Evolutionary conservation across 2,113 vertebrate genomes (phyloP), one percentile per base, ranked within the genome.

Genomic region (Orthonyx spaldingii): DNA sequence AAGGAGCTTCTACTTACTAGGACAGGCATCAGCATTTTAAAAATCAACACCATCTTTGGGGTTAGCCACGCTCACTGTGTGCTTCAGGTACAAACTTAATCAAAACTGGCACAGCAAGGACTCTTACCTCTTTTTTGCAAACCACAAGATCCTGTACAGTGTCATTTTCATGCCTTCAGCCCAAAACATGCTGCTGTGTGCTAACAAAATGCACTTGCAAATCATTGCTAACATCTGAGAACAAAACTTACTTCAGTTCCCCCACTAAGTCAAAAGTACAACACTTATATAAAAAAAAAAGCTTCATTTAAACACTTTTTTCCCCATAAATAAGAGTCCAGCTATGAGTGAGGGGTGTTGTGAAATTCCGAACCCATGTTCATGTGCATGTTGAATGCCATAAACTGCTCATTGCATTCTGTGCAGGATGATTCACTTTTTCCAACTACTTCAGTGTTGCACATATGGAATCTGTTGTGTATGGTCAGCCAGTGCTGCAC

Each of bases 401-500:
- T 83, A 24, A 94, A 60, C 57, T 85, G 30, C 55, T 80, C 87
- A 35, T 83, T 13, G 11, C 75, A 30, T 94, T 92, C 94, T 93
- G 55, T 88, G n/a, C 60, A 87, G 64, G 92, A 77, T 93, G 94
- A 96, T 91, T 96, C 93, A 95, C 71, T 96, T 85, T 93, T 96
- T 88, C 92, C 94, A 70, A 3, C 44, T 16, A 2, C 55, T 74
- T 52, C 37, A 56, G 7, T 78, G 79, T 69, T 0, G 14, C 64
- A 93, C 79, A 74, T 90, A 91, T 75, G 92, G 92, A 74, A 92
- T 90, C 75, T 88, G 65, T 94, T 95, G 55, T 90, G 59, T 55
- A 63, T 19, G 77, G 90, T 88, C 71, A 77, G 82, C 71, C 47
- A 85, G 59, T 4, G 30, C 84, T 90, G 84, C 39, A 55, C 35